Percentiles rank a stretch among this genome's conserved stretches.
phyloP scores from a whole-genome alignment of 2,888 invertebrate species.

The Xanthostigma xanthostigma region DNA sequence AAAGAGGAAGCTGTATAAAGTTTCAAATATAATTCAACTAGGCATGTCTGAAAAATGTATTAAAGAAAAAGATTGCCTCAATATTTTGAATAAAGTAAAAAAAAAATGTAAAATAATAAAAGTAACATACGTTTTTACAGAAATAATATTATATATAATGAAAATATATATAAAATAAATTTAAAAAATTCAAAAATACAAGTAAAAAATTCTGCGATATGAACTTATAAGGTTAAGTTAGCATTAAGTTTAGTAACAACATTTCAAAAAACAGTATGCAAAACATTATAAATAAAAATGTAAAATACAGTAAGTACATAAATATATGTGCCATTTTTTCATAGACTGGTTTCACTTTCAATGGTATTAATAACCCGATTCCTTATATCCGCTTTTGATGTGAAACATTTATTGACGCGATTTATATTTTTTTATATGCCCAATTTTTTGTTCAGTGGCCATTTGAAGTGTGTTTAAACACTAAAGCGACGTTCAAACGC shows the following conservation, averaged over 20 bases:
- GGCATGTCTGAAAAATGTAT: not conserved
- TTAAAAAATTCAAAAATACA: not conserved
- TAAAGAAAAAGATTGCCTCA: too few relatives aligned
- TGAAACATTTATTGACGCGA: too few relatives aligned
- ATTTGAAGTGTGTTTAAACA: too few relatives aligned
- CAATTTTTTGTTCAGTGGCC: too few relatives aligned
- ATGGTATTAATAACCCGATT: not conserved
- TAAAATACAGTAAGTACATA: conserved; percentile 7
- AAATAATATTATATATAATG: not conserved
- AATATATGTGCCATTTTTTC: conserved; percentile 7
- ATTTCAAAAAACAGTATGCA: not conserved
- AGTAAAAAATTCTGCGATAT: conserved; percentile 4
- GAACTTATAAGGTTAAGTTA: conserved; percentile 3
- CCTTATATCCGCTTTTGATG: not conserved
- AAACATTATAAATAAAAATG: not conserved
- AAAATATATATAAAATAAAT: not conserved
- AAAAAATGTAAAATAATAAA: not conserved
- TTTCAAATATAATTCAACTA: not conserved
- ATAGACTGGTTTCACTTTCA: not conserved
- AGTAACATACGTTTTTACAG: not conserved
- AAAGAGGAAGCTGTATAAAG: too few relatives aligned
- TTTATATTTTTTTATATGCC: too few relatives aligned
- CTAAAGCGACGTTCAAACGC: too few relatives aligned
- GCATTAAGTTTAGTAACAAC: conserved; percentile 1
- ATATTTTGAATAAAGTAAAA: not conserved